phyloP scores from a whole-genome alignment of 1,140 invertebrate genomes.

The Drosophila erecta region DNA sequence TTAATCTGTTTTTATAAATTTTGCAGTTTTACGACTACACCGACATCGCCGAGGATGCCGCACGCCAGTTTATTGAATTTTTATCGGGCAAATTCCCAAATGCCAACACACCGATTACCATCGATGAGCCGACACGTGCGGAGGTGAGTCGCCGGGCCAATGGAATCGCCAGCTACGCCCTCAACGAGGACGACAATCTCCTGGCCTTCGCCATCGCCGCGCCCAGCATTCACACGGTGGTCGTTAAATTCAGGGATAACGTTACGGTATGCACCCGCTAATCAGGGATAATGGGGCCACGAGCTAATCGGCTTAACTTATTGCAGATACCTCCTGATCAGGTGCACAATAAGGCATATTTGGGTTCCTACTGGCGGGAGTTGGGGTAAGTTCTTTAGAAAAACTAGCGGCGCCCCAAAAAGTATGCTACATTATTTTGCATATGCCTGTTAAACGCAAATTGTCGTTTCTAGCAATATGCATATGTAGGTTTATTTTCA shows the following conservation, averaged over 20 bases:
- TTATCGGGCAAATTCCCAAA: constrained; percentile 73
- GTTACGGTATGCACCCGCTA: constrained; percentile 69
- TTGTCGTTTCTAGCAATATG: no score
- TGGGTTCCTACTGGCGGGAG: constrained; percentile 84
- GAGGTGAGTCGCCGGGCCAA: constrained; percentile 78
- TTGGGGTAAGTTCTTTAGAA: constrained; percentile 55
- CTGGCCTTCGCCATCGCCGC: constrained; percentile 84
- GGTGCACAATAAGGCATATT: constrained; percentile 79
- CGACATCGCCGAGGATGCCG: constrained; percentile 76
- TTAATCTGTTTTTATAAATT: constrained; percentile 25
- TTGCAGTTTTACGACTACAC: constrained; percentile 80
- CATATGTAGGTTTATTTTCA: no score
- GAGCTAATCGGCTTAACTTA: neutral
- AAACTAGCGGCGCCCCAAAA: neutral
- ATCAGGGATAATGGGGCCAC: constrained; percentile 8
- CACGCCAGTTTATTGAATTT: constrained; percentile 82
- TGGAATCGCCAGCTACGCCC: constrained; percentile 75
- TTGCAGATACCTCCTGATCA: constrained; percentile 80
- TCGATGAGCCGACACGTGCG: constrained; percentile 66
- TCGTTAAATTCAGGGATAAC: constrained; percentile 84
- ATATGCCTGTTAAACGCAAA: no score
- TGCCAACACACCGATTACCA: constrained; percentile 62
- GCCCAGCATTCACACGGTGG: constrained; percentile 81
- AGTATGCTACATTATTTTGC: neutral
- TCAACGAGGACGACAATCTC: constrained; percentile 82